Base-by-base conservation (phyloP, 2,888 invertebrate genomes). In the Catocala fraxini region DNA sequence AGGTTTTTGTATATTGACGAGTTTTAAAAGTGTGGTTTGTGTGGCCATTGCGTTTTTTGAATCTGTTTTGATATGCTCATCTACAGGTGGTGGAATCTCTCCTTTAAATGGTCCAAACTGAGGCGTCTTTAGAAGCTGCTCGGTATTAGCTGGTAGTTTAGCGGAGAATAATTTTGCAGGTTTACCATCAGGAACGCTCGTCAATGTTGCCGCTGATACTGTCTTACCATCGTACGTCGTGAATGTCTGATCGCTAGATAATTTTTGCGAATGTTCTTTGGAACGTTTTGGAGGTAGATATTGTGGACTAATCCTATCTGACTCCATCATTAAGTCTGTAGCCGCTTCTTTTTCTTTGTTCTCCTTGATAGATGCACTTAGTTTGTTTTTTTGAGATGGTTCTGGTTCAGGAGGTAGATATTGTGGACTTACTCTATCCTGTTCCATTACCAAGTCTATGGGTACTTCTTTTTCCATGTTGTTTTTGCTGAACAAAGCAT, bases 201-300 rank as follows among this genome's bases (percentile, higher is more conserved):
- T 95, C 49, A 96, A 82, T 0, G 94, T 95, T 15, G 93, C 92
- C 49, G 97, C 97, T 0, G 96, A 95, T 5, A 97, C 95, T 52
- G 95, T 95, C 86, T 97, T 97, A 0, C 97, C 97, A 75, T 97
- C 97, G 75, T 96, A 97, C 0, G 97, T 96, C 5, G 97, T 96
- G 34, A 96, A 95, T 0, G 96, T 95, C 73, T 90, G 86, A 56
- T 85, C 85, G 15, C 80, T 73, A 6, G 85, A 81, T 11, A 93
- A 72, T 54, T 94, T 93, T 66, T 95, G 91, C 55, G 93, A 94
- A 59, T 91, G 93, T 68, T 93, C 95, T 79, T 91, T 91, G 9
- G 89, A 84, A 35, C 84, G 49, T 74, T 95, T 93, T 62, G 94
- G 97, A 0, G 97, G 97, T 56, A 97, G 91, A 80, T 97, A 97